These are phyloP conservation scores for Drosophila merina DNA, from an alignment of 2,888 invertebrate genomes.

Conservation along the genomic window DNA sequence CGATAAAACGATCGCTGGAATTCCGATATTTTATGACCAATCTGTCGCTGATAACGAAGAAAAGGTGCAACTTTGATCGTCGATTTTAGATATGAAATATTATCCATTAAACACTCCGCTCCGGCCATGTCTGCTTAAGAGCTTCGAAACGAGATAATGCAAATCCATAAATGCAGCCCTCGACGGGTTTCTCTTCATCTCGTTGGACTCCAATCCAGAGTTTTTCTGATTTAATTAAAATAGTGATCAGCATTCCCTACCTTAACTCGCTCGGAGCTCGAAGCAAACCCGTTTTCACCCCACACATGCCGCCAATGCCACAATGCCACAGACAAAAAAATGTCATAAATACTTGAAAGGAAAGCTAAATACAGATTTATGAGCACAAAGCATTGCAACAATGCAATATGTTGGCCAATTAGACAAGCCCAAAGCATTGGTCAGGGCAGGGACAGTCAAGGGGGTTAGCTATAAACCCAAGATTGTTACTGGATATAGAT, in stretches of 20 bases:
- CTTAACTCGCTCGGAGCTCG: slow-evolving; percentile 4
- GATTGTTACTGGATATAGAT: neutral
- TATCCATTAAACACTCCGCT: slow-evolving; percentile 33
- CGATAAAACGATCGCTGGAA: slow-evolving; percentile 58
- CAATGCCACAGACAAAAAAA: slow-evolving; percentile 5
- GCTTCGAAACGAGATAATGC: slow-evolving; percentile 13
- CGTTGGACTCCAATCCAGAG: neutral
- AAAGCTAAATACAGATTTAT: slow-evolving; percentile 47
- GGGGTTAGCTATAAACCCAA: neutral
- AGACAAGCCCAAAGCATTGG: slow-evolving; percentile 54
- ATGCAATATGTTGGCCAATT: slow-evolving; percentile 55
- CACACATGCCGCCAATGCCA: slow-evolving; percentile 10
- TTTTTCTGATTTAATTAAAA: slow-evolving; percentile 24
- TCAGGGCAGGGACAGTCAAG: neutral
- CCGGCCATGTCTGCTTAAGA: slow-evolving; percentile 1
- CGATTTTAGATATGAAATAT: slow-evolving; percentile 47
- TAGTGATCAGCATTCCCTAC: slow-evolving; percentile 24
- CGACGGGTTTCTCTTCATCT: neutral
- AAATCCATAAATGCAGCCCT: slow-evolving; percentile 24
- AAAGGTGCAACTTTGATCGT: slow-evolving; percentile 45
- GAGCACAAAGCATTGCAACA: slow-evolving; percentile 34
- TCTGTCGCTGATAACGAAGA: slow-evolving; percentile 29
- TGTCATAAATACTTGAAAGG: slow-evolving; percentile 45
- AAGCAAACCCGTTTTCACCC: slow-evolving; percentile 31
- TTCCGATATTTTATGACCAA: slow-evolving; percentile 58